Percentiles rank a stretch among this genome's conserved stretches.
phyloP scores from a whole-genome alignment of 1,140 invertebrate species.

The Papilio polyxenes region DNA sequence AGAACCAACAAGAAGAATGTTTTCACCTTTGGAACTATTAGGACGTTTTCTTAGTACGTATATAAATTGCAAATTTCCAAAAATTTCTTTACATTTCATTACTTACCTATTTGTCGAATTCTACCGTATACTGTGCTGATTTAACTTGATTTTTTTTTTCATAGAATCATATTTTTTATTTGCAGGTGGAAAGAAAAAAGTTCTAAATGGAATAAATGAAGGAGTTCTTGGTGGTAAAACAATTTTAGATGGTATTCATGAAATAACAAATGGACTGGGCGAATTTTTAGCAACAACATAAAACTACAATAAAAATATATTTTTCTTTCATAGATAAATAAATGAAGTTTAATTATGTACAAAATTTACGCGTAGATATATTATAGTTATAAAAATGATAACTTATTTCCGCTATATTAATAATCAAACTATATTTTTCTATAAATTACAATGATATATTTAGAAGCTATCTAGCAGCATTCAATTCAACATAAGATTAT shows the following conservation, averaged over 20 bases:
- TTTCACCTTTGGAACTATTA: neutral
- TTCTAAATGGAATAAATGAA: neutral
- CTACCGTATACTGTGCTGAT: no score
- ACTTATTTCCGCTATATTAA: neutral
- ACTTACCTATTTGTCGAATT: no score
- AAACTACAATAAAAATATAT: neutral
- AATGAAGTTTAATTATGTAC: neutral
- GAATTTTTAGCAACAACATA: neutral
- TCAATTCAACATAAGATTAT: neutral
- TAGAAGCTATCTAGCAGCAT: neutral
- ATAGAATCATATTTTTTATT: neutral
- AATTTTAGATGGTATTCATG: neutral
- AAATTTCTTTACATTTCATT: no score
- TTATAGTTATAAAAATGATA: neutral
- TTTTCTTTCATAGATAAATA: neutral
- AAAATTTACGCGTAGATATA: neutral
- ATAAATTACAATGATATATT: neutral
- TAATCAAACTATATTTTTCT: neutral
- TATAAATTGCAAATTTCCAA: neutral
- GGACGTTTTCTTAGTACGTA: slow-evolving; percentile 25
- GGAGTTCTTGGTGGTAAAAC: slow-evolving; percentile 9
- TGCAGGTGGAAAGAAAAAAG: neutral
- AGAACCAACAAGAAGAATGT: neutral
- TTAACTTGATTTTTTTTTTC: no score
- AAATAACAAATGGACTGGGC: neutral